phyloP scores from a whole-genome alignment of 2,113 vertebrate species.

The Semicossyphus pulcher region DNA sequence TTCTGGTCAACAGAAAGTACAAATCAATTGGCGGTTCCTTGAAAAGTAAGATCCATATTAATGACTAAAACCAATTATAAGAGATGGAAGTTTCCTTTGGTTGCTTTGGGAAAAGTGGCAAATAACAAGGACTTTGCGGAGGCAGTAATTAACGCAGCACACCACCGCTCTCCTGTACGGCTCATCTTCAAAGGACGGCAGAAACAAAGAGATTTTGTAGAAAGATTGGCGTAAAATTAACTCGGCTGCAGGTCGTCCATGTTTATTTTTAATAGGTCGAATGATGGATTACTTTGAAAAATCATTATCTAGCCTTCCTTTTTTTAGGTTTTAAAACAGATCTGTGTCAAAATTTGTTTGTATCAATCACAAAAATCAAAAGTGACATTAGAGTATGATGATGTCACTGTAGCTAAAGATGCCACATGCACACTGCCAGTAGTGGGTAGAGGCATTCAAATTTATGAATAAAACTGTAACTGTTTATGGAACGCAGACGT shows the following conservation, averaged over 20 bases:
- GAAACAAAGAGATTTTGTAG: slow-evolving; percentile 17
- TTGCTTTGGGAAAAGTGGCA: slow-evolving; percentile 3
- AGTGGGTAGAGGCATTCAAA: background rate
- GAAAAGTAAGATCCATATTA: background rate
- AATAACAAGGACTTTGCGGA: slow-evolving; percentile 6
- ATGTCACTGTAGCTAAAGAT: background rate
- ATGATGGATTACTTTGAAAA: background rate
- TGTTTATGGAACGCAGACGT: background rate
- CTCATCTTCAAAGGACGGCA: slow-evolving; percentile 10
- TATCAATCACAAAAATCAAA: background rate
- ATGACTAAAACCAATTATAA: background rate
- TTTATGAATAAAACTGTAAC: background rate
- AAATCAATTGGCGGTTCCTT: background rate
- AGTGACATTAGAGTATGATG: background rate
- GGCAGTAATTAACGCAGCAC: slow-evolving; percentile 5
- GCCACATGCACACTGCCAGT: background rate
- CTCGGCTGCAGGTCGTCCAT: background rate
- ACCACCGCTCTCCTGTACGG: background rate
- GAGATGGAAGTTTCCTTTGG: background rate
- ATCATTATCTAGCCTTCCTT: background rate
- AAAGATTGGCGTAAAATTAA: background rate
- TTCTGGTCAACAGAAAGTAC: background rate
- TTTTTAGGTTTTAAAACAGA: background rate
- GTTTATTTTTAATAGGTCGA: slow-evolving; percentile 8
- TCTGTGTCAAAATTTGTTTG: background rate